These are phyloP conservation scores for Copsychus sechellarum DNA, from an alignment of 2,113 vertebrate species.

Conservation along the genomic window DNA sequence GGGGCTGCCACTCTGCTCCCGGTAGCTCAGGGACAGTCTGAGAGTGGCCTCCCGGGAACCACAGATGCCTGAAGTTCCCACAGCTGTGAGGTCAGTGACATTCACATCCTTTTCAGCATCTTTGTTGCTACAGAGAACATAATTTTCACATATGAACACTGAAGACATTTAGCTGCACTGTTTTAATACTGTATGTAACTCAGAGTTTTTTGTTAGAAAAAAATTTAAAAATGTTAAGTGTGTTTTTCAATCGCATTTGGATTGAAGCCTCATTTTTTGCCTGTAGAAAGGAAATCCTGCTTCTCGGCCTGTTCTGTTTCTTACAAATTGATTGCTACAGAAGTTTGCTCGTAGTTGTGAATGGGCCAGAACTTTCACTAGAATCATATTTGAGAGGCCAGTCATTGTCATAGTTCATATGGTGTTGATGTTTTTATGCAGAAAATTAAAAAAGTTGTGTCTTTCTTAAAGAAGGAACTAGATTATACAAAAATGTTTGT, in stretches of 20 bases:
- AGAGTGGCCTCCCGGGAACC: constrained; percentile 19
- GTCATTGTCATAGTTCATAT: background rate
- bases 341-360: constrained; percentile 2
- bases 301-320: constrained; percentile 22
- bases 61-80: constrained; percentile 38
- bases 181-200: background rate
- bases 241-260: background rate
- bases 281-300: background rate
- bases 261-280: constrained; percentile 25
- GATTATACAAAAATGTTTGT: background rate
- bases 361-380: background rate
- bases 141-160: background rate
- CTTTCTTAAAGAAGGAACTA: background rate
- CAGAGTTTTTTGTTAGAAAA: background rate
- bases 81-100: constrained; percentile 1
- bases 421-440: background rate
- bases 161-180: background rate
- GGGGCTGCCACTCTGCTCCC: background rate
- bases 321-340: background rate
- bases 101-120: constrained; percentile 35
- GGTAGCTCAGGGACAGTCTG: background rate
- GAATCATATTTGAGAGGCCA: background rate
- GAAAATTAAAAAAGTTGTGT: background rate
- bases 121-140: background rate
- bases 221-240: background rate